phyloP scores from a whole-genome alignment of 2,888 invertebrate genomes.

The Arctia plantaginis region DNA sequence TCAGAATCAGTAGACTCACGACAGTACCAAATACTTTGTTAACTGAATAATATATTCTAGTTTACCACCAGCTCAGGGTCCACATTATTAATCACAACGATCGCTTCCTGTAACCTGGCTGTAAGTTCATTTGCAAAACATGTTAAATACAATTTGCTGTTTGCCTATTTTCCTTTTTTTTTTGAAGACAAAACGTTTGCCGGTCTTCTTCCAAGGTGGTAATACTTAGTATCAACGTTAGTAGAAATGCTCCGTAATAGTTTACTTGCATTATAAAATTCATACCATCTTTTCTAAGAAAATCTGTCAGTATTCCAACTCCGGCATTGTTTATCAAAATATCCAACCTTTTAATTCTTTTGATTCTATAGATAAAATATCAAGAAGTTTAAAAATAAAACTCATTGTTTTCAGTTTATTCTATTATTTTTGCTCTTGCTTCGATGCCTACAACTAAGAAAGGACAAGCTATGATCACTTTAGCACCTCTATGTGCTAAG shows the following conservation, averaged over 20 bases:
- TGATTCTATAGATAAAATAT: conserved; percentile 1
- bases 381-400: conserved; percentile 1
- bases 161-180: too few species aligned
- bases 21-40: conserved; percentile 79
- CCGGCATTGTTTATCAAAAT: conserved; percentile 87
- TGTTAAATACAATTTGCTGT: conserved; percentile 89
- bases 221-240: conserved; percentile 7
- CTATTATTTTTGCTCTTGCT: conserved; percentile 5
- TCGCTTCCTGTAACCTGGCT: conserved; percentile 86
- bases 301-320: conserved; percentile 64
- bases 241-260: conserved; percentile 88
- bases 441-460: not conserved
- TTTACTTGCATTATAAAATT: conserved; percentile 86
- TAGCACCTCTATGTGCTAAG: conserved; percentile 90
- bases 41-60: conserved; percentile 87
- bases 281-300: conserved; percentile 86
- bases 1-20: conserved; percentile 77
- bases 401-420: not conserved
- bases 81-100: conserved; percentile 91
- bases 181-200: too few species aligned
- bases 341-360: too few species aligned
- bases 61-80: conserved; percentile 93
- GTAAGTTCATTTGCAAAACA: conserved; percentile 90
- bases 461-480: conserved; percentile 78
- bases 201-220: conserved; percentile 2